Base-by-base conservation (phyloP, 2,888 invertebrate species). In the Acanthosoma haemorrhoidale region DNA sequence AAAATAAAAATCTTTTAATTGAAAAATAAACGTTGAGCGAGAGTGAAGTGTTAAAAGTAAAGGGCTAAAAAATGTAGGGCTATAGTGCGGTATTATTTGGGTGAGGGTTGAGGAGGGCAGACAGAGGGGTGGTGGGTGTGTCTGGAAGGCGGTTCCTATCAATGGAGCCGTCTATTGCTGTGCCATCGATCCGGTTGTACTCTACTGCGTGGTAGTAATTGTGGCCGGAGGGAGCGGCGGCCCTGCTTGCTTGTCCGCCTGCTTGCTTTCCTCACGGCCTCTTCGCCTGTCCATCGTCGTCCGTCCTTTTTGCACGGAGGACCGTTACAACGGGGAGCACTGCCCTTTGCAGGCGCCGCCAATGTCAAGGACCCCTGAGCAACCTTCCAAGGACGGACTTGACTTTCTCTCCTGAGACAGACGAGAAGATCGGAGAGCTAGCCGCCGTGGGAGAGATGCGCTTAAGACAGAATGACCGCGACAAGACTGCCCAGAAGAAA, bases 141-240 rank as follows among this genome's bases (percentile, higher is more conserved):
- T 68, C 39, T 72, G 75, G 70, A 73, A 72, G 71, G 70, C 70
- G 73, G 41, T 72, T 73, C 76, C 76, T 77, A 79, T 79, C 78
- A 79, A 79, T 79, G 79, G 78, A 78, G 74, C 72, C 73, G 25
- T 21, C 51, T 51, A 51, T 51, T 74, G 72, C 72, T 71, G 71
- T 70, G 72, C 71, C 68, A 74, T 73, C 75, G 74, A 73, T 73
- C 73, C 70, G 69, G 69, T 73, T 70, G 73, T 73, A 73, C 71
- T 70, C 68, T 71, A 71, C 71, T 71, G 73, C 69, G 71, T 70
- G 71, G 73, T 73, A 73, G 73, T 73, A 71, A 43, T 51, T 51
- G 51, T 51, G 29, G 21, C n/a, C n/a, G n/a, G n/a, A n/a, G n/a
- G n/a, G n/a, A n/a, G n/a, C n/a, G n/a, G n/a, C n/a, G n/a, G n/a